Conservation (phyloP, 2,888 invertebrate genomes). For the Pherbina coryleti region DNA sequence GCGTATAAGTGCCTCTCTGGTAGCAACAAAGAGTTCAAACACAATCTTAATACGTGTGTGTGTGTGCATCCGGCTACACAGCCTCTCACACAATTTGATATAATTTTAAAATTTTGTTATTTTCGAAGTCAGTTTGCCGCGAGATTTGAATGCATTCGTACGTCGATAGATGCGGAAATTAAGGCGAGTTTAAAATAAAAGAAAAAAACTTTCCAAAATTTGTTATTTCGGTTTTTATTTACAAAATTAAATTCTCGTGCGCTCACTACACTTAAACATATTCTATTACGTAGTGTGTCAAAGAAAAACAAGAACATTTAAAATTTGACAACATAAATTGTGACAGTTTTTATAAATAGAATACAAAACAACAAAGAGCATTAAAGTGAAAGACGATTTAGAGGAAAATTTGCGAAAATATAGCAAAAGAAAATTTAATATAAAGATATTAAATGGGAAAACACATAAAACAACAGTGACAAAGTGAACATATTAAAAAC, state of each 20-base stretch:
- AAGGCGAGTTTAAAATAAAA: not conserved
- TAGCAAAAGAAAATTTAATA: not conserved
- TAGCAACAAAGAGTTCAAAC: not conserved
- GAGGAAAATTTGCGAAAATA: not conserved
- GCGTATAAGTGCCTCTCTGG: not conserved
- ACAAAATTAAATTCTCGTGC: slow-evolving; percentile 27
- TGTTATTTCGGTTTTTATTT: slow-evolving; percentile 4
- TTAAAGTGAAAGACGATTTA: not conserved
- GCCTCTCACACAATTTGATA: not conserved
- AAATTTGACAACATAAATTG: not conserved
- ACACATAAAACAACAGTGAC: no score
- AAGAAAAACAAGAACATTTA: not conserved
- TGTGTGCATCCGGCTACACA: not conserved
- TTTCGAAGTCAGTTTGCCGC: slow-evolving; percentile 46
- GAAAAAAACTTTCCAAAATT: not conserved
- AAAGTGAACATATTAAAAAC: no score
- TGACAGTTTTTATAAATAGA: slow-evolving; percentile 9
- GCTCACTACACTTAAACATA: not conserved
- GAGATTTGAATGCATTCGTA: slow-evolving; percentile 46
- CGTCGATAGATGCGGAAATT: slow-evolving; percentile 1
- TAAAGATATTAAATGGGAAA: not conserved
- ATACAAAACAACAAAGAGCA: not conserved
- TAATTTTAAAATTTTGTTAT: slow-evolving; percentile 2
- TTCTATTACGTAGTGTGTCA: not conserved
- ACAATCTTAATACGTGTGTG: not conserved